Evolutionary conservation across 2,113 vertebrate genomes (phyloP).

Genomic region (Ameiurus melas): DNA sequence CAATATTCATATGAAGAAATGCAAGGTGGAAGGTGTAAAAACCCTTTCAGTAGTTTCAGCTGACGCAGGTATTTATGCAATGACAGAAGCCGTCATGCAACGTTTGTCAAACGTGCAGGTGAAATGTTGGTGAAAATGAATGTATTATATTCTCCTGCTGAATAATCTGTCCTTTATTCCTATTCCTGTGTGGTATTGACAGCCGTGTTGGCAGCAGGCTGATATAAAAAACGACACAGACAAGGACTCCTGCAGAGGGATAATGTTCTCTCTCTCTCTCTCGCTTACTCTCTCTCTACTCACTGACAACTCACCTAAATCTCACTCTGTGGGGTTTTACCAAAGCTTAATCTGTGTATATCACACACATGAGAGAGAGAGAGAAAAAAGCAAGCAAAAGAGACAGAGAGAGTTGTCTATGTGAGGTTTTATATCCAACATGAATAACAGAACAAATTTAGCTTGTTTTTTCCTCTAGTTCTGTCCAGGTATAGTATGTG

Average conservation of each 20-base stretch:
- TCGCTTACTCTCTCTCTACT: conserved; percentile 39
- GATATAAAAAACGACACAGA: conserved; percentile 48
- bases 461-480: neutral
- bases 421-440: conserved; percentile 24
- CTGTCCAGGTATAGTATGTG: neutral
- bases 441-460: neutral
- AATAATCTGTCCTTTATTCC: conserved; percentile 54
- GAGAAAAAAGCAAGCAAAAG: neutral
- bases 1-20: neutral
- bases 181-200: conserved; percentile 52
- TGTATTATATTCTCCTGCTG: conserved; percentile 42
- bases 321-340: conserved; percentile 53
- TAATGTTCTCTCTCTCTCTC: conserved; percentile 42
- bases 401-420: conserved; percentile 4
- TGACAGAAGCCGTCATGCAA: conserved; percentile 8
- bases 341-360: conserved; percentile 50
- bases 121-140: conserved; percentile 46
- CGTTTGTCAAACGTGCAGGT: conserved; percentile 45
- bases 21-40: conserved; percentile 31
- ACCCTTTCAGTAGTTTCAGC: conserved; percentile 32
- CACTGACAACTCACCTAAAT: conserved; percentile 57
- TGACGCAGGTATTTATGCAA: conserved; percentile 44
- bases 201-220: conserved; percentile 44
- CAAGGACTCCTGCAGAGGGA: conserved; percentile 49
- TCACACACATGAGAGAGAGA: conserved; percentile 35